A percentile compares a stretch with the other conserved stretches of the same genome.
Conservation (phyloP, 2,113 vertebrate species). For the Elgaria multicarinata region DNA sequence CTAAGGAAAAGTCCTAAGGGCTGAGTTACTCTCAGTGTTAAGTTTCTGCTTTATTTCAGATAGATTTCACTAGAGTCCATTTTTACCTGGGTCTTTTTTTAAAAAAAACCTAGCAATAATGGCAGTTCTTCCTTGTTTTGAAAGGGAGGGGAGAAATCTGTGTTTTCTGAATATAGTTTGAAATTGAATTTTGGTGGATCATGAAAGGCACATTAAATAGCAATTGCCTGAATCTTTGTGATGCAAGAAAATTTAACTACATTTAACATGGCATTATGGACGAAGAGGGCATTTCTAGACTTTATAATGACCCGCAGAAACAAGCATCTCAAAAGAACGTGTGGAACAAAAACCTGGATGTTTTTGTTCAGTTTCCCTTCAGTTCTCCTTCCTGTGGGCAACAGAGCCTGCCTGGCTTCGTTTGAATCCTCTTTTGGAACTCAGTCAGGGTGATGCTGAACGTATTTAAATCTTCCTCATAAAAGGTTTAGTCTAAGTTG, state of each 20-base stretch:
- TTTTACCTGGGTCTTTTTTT: neutral
- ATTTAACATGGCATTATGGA: constrained; percentile 33
- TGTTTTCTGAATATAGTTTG: constrained; percentile 5
- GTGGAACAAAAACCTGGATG: neutral
- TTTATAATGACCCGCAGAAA: constrained; percentile 62
- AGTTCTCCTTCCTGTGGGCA: constrained; percentile 52
- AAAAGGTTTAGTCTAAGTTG: constrained; percentile 83
- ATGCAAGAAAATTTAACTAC: neutral
- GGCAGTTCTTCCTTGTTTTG: neutral
- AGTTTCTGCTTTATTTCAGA: neutral
- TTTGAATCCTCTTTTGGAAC: constrained; percentile 72
- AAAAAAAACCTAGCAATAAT: neutral
- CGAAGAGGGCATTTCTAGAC: constrained; percentile 53
- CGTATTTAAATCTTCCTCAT: constrained; percentile 78
- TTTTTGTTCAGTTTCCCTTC: constrained; percentile 39
- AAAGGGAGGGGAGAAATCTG: neutral
- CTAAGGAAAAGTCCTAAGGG: neutral
- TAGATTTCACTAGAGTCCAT: neutral
- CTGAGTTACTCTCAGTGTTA: neutral
- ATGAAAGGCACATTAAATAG: constrained; percentile 53
- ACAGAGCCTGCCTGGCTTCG: constrained; percentile 45
- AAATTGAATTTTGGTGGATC: constrained; percentile 58
- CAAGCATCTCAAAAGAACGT: constrained; percentile 37
- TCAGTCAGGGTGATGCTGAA: constrained; percentile 72
- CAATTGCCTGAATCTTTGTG: neutral